These are phyloP conservation scores for Melanocharis versteri DNA, from an alignment of 2,113 vertebrate species.

Conservation along the genomic window DNA sequence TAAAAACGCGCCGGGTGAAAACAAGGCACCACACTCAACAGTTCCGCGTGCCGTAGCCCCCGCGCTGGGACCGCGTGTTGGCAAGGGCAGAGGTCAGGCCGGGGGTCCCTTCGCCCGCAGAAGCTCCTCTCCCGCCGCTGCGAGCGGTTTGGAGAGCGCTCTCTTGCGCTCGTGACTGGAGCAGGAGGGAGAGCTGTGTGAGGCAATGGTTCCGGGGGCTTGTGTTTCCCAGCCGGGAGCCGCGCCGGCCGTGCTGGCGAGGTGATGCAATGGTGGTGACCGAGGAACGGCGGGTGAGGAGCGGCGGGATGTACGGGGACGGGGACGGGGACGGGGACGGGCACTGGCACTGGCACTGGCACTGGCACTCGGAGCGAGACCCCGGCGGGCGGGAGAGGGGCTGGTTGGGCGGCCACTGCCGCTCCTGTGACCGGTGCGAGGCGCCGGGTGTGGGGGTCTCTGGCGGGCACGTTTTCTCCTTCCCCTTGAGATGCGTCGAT, in stretches of 20 bases:
- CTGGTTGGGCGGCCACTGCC: fast-evolving
- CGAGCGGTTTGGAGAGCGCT: fast-evolving
- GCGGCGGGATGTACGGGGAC: neutral
- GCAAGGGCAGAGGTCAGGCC: fast-evolving
- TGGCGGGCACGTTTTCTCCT: neutral
- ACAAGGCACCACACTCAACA: fast-evolving
- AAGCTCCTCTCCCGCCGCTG: fast-evolving
- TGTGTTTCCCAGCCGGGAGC: conserved; percentile 1
- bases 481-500: neutral
- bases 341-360: neutral
- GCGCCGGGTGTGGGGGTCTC: fast-evolving
- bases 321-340: neutral
- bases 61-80: fast-evolving
- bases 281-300: neutral
- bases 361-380: too few species aligned
- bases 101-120: fast-evolving
- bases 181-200: fast-evolving
- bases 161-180: fast-evolving
- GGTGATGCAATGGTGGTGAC: conserved; percentile 36
- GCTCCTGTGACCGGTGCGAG: neutral
- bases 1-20: neutral
- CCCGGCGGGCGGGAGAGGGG: neutral
- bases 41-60: fast-evolving
- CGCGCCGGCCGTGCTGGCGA: neutral
- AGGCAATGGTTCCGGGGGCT: neutral